Base-by-base conservation (phyloP, 2,113 vertebrate species). In the Montifringilla adamsi region DNA sequence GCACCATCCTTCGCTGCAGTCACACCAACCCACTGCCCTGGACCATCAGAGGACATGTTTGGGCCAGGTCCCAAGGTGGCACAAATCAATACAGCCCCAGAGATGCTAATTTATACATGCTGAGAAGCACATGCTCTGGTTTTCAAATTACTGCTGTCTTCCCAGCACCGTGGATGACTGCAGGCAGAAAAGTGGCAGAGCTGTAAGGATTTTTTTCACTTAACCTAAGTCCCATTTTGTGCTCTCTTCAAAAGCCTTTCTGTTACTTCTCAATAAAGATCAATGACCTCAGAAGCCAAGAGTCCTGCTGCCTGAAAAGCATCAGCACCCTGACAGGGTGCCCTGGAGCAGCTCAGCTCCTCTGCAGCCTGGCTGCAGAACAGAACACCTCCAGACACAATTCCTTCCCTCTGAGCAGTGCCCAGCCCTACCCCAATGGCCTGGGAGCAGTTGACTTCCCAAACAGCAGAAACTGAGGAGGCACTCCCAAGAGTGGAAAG, bases 1-100 rank as follows among this genome's bases (percentile, higher is more conserved):
- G 35, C 53, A 33, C 60, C 41, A 26, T 43, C 33, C 44, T 64
- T 18, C 53, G 39, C 46, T 19, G 30, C 7, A 47, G 12, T 60
- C 73, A 47, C 2, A 5, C 17, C 0, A 0, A 43, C 24, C 11
- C 30, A 23, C 20, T 20, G 15, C 12, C 15, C 80, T 12, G 43
- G 41, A 9, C 47, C 35, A 26, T 24, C 53, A 66, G 10, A 27
- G 13, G 9, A 69, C 1, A 1, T 21, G 22, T 41, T 56, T 64
- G 49, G 64, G 74, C 35, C 78, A 60, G 24, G 24, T 24, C 30
- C 41, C 35, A 46, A 35, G 35, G 50, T 35, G 64, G 21, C 46
- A 77, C 6, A 35, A 73, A 84, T 28, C 50, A 33, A 2, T 13
- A 35, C 20, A 88, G 47, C 55, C 44, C 67, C 33, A 15, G 10